These are phyloP conservation scores for Drosophila meridiana DNA, from an alignment of 2,888 invertebrate genomes.

Conservation along the genomic window DNA sequence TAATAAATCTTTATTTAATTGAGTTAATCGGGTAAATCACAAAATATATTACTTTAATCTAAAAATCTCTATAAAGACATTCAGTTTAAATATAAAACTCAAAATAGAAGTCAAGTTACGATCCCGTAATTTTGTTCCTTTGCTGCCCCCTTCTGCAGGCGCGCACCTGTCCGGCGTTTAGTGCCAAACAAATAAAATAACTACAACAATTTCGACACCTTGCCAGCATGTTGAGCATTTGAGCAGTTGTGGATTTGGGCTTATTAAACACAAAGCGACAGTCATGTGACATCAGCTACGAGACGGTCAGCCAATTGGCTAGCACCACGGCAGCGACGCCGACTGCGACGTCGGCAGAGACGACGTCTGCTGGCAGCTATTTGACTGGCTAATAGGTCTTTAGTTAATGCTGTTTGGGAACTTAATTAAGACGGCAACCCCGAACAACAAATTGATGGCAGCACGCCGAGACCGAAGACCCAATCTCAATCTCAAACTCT, in stretches of 20 bases:
- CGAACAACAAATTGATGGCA: conserved; percentile 29
- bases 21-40: not conserved
- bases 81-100: not conserved
- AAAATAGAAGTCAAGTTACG: not conserved
- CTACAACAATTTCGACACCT: conserved; percentile 63
- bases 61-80: not conserved
- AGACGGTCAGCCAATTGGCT: conserved; percentile 37
- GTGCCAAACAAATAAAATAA: conserved; percentile 17
- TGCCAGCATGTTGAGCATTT: conserved; percentile 47
- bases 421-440: conserved; percentile 49
- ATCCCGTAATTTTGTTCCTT: not conserved
- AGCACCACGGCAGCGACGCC: conserved; percentile 9
- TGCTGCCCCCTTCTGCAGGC: conserved; percentile 6
- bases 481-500: conserved; percentile 6
- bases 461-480: conserved; percentile 21
- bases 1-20: not conserved
- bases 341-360: not conserved
- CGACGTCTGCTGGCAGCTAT: conserved; percentile 16
- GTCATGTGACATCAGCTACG: conserved; percentile 67
- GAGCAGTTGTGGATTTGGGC: conserved; percentile 41
- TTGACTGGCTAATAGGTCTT: conserved; percentile 58
- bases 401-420: conserved; percentile 48
- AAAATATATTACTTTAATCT: not conserved
- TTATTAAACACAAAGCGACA: conserved; percentile 68
- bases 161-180: conserved; percentile 28